phyloP scores from a whole-genome alignment of 2,113 vertebrate species.

The Microcebus griseorufus region DNA sequence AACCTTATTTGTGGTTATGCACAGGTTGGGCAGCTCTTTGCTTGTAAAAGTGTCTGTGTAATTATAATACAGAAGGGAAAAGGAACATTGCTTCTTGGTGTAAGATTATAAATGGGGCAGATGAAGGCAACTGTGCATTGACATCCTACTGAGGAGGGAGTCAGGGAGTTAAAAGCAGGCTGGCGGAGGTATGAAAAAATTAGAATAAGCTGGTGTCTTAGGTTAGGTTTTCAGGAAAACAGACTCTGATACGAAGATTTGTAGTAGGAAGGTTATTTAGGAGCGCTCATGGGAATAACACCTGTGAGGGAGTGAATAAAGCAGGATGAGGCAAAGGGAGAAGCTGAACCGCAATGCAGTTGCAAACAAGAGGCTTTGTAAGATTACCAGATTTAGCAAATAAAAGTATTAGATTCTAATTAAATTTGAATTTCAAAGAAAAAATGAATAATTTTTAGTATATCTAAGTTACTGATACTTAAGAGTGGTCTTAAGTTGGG shows the following conservation, averaged over 20 bases:
- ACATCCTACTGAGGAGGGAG: background rate
- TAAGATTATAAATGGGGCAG: background rate
- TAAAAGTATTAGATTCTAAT: background rate
- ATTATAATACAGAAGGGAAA: background rate
- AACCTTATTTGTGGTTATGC: background rate
- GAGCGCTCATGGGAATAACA: background rate
- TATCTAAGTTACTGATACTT: background rate
- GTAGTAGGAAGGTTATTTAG: background rate
- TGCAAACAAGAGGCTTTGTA: background rate
- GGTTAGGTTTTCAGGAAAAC: background rate
- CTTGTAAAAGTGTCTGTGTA: background rate
- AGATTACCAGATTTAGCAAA: background rate
- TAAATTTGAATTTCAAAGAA: background rate
- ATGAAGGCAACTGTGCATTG: background rate
- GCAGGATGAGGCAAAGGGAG: background rate
- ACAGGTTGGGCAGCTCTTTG: background rate
- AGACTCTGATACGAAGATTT: background rate
- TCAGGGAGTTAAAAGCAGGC: background rate
- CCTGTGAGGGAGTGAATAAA: background rate
- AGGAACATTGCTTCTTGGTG: background rate
- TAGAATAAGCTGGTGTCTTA: background rate
- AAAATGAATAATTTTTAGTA: background rate
- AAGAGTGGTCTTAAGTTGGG: background rate
- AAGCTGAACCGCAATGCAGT: background rate
- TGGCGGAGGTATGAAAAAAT: background rate